Conservation (phyloP, 2,888 invertebrate species). For the Polyploca ridens region DNA sequence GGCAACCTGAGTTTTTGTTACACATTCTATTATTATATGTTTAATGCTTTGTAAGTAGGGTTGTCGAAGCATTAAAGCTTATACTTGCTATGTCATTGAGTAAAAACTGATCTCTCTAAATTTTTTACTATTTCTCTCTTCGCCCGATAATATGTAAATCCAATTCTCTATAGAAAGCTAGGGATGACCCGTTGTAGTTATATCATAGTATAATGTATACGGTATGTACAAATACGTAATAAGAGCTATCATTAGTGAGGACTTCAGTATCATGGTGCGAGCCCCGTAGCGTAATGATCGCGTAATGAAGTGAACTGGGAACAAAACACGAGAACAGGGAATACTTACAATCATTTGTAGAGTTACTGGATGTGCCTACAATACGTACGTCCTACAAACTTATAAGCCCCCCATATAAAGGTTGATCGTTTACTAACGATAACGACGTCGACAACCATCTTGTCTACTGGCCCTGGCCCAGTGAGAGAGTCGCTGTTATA, state of each 20-base stretch:
- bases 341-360: slow-evolving; percentile 34
- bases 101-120: background rate
- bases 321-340: slow-evolving; percentile 37
- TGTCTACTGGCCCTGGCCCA: no score
- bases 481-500: no score
- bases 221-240: background rate
- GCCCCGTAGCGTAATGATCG: slow-evolving; percentile 24
- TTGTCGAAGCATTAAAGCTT: background rate
- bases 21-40: slow-evolving; percentile 5
- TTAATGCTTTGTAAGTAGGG: background rate
- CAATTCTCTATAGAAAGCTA: no score
- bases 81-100: background rate
- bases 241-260: background rate
- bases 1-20: slow-evolving; percentile 21
- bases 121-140: no score
- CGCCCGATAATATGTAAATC: no score
- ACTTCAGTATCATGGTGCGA: background rate
- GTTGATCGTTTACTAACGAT: no score
- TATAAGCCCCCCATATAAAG: no score
- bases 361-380: slow-evolving; percentile 33
- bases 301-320: slow-evolving; percentile 37
- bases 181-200: no score
- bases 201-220: no score
- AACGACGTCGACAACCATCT: no score
- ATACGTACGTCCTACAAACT: background rate